Evolutionary conservation across 2,113 vertebrate genomes (phyloP).

Genomic region (Paramormyrops kingsleyae): DNA sequence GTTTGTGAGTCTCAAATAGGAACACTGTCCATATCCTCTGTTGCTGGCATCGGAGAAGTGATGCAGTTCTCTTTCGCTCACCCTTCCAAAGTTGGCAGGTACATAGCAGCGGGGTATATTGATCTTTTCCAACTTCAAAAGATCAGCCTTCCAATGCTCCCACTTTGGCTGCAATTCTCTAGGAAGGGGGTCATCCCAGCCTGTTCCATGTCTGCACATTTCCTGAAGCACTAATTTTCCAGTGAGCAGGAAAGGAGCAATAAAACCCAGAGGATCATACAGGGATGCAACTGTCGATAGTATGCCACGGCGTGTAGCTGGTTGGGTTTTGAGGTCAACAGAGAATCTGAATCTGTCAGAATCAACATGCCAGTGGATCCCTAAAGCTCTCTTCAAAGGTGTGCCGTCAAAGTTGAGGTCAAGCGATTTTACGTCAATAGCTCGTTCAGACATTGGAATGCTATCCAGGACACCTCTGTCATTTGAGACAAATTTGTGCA

Average conservation of each 20-base stretch:
- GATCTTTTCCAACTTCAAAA: too few species aligned
- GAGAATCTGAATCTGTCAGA: background rate
- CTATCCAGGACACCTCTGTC: slow-evolving; percentile 1
- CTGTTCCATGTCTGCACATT: slow-evolving; percentile 17
- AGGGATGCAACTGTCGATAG: slow-evolving; percentile 13
- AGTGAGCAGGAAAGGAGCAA: slow-evolving; percentile 18
- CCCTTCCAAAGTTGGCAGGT: background rate
- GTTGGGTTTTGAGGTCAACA: slow-evolving; percentile 12
- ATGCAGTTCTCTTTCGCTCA: background rate
- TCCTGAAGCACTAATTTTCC: slow-evolving; percentile 17
- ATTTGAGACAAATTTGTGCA: slow-evolving; percentile 13
- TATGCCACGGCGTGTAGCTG: slow-evolving; percentile 11
- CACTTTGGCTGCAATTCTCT: background rate
- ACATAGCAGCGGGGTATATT: background rate
- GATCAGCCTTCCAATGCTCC: background rate
- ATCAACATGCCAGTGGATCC: slow-evolving; percentile 2
- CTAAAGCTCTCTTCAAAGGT: slow-evolving; percentile 1
- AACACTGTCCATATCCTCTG: background rate
- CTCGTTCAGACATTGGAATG: background rate
- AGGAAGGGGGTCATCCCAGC: slow-evolving; percentile 4
- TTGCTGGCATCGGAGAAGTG: too few species aligned
- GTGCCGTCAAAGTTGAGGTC: background rate
- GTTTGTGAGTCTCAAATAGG: background rate
- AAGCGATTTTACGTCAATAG: background rate
- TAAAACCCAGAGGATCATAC: slow-evolving; percentile 22